phyloP scores from a whole-genome alignment of 2,888 invertebrate genomes.

The Ichneumoninae sp. region DNA sequence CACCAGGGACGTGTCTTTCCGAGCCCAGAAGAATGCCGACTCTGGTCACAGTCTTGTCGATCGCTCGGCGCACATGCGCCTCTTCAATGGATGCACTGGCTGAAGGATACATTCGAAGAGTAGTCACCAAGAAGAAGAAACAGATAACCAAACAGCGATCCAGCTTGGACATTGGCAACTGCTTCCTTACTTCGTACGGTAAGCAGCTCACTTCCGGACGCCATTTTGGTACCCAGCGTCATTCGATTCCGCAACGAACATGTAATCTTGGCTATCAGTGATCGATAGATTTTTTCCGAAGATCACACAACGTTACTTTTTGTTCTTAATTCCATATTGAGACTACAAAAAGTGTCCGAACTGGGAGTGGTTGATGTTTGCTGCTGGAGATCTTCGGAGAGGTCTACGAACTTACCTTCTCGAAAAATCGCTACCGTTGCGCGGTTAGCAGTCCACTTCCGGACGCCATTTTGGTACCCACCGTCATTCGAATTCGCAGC shows the following conservation, averaged over 20 bases:
- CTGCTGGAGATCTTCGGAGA: too few species aligned
- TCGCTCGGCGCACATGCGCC: neutral
- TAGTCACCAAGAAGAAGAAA: neutral
- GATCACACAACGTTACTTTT: neutral
- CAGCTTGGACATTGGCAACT: neutral
- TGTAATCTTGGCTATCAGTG: neutral
- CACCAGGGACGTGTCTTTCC: conserved; percentile 56
- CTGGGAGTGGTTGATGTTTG: too few species aligned
- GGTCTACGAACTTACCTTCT: too few species aligned
- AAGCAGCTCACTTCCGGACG: neutral
- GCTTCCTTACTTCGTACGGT: neutral
- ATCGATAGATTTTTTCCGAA: neutral
- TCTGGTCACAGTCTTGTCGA: neutral
- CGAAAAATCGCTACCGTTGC: too few species aligned
- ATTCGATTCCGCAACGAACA: neutral
- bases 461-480: neutral
- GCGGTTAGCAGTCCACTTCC: neutral
- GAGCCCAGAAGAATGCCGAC: conserved; percentile 20
- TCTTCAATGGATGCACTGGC: neutral
- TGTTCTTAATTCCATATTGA: neutral
- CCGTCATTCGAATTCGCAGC: neutral
- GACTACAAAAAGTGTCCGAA: neutral
- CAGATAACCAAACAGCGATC: neutral
- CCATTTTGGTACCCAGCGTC: neutral
- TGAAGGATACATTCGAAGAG: neutral